Evolutionary conservation across 1,140 invertebrate species (phyloP), one percentile per base, ranked within the genome.

Genomic region (Drosophila teissieri): DNA sequence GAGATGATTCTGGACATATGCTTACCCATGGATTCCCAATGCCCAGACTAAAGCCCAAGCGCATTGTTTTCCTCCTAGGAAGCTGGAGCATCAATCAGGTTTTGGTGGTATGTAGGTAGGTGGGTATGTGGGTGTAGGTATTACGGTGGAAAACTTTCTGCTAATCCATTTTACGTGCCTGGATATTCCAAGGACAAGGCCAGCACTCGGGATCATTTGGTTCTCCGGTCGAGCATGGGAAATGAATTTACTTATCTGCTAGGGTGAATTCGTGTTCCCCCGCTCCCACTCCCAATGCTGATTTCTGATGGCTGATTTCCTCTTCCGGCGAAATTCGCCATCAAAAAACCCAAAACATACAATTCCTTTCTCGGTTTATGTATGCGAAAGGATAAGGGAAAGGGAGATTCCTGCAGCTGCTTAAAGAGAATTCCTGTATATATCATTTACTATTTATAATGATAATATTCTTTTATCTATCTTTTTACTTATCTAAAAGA

Each of bases 121-220:
- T 40, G 46, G 46, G 24, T 39, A n/a, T 65, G 34, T 54, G 24
- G 15, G 51, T 45, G 36, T 44, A 56, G 44, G 67, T 49, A 46
- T 70, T 68, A 70, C 64, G 67, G 31, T 44, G 42, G 42, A 40
- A 70, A 69, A 69, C 17, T 70, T 70, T 57, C 19, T 42, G 42
- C 67, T 70, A 70, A 70, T 70, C 67, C 67, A 69, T 69, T 70
- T 70, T 70, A 70, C 67, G 67, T 70, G 67, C 67, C 44, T 49
- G 67, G 69, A 70, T 70, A 36, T 70, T 46, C 42, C 52, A 70
- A 70, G 64, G 64, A 42, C 67, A 70, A 69, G 67, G 65, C 45
- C 52, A 45, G 2, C 36, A 24, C 64, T 34, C 17, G 64, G 51
- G 51, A 56, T 57, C 44, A 70, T 56, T 70, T 52, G 44, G 51